Evolutionary conservation across 1,140 invertebrate genomes (phyloP), one percentile per base, ranked within the genome.

Genomic region (Berghia stephanieae): DNA sequence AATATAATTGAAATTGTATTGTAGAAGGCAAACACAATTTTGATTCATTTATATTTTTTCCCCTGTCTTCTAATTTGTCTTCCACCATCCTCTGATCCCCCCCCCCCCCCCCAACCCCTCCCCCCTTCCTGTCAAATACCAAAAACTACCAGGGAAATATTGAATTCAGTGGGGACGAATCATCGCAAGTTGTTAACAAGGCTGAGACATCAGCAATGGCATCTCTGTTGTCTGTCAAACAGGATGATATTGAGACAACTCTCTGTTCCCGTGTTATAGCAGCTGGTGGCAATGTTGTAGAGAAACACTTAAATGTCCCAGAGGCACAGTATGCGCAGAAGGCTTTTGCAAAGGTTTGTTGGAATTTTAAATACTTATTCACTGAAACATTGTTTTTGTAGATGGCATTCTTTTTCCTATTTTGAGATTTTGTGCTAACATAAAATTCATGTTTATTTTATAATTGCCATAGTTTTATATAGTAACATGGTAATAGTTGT

Each of bases 311-410:
- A 84, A 96, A 94, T 72, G 91, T 94, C 44, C 91, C 90, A 2
- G 95, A 97, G 86, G 96, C 96, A 1, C 91, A 94, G 80, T 96
- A 95, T 89, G 96, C 96, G n/a, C 91, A 96, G 83, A 95, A 98
- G 91, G 97, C 97, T 0, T 91, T 98, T 80, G 95, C 96, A 21
- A 98, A 99, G 91, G 93, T 94, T 82, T 83, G 78, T 24, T 71
- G n/a, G n/a, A 36, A 69, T 27, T 34, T 21, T 8, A 42, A 69
- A 27, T n/a, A n/a, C n/a, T n/a, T n/a, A n/a, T n/a, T n/a, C n/a
- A n/a, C n/a, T n/a, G n/a, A n/a, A n/a, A n/a, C n/a, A n/a, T n/a
- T n/a, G n/a, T n/a, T n/a, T n/a, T n/a, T n/a, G n/a, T n/a, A n/a
- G n/a, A n/a, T n/a, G n/a, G n/a, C n/a, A n/a, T n/a, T n/a, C n/a